phyloP scores from a whole-genome alignment of 2,797 vertebrate species.

The Bradypodion ventrale region DNA sequence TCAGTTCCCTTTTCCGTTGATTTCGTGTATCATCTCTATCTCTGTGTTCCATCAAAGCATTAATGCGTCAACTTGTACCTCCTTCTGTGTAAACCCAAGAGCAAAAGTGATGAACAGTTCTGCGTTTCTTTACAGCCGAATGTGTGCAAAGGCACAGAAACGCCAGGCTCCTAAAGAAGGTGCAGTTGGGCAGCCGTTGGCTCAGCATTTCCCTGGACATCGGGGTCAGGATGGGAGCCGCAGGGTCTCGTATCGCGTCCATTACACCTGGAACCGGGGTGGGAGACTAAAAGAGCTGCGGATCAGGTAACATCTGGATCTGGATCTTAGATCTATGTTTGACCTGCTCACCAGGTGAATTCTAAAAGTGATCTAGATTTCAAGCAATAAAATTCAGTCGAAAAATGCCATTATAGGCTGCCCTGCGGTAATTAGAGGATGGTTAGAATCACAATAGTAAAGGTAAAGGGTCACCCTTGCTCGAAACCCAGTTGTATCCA shows the following conservation, averaged over 20 bases:
- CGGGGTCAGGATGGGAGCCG: neutral
- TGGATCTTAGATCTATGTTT: neutral
- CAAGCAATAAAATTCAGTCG: neutral
- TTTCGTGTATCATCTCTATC: neutral
- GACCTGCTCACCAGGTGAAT: too few species aligned
- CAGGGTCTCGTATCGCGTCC: slow-evolving; percentile 64
- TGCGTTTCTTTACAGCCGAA: slow-evolving; percentile 47
- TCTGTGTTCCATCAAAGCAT: neutral
- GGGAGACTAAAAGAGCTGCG: slow-evolving; percentile 82
- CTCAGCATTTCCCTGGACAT: neutral
- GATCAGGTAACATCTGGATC: slow-evolving; percentile 76
- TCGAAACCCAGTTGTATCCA: too few species aligned
- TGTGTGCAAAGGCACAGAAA: slow-evolving; percentile 47
- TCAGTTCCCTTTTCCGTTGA: neutral
- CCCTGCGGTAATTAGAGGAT: too few species aligned
- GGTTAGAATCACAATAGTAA: too few species aligned
- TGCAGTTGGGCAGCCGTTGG: slow-evolving; percentile 1
- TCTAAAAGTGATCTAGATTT: neutral
- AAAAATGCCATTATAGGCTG: neutral
- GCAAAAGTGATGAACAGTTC: neutral
- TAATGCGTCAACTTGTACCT: neutral
- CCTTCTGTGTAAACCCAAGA: neutral
- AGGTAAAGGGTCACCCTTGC: too few species aligned
- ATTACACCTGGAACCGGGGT: slow-evolving; percentile 75
- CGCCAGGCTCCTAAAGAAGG: neutral